Evolutionary conservation across 2,888 invertebrate species (phyloP), one percentile per base, ranked within the genome.

Genomic region (Molorchus minor): DNA sequence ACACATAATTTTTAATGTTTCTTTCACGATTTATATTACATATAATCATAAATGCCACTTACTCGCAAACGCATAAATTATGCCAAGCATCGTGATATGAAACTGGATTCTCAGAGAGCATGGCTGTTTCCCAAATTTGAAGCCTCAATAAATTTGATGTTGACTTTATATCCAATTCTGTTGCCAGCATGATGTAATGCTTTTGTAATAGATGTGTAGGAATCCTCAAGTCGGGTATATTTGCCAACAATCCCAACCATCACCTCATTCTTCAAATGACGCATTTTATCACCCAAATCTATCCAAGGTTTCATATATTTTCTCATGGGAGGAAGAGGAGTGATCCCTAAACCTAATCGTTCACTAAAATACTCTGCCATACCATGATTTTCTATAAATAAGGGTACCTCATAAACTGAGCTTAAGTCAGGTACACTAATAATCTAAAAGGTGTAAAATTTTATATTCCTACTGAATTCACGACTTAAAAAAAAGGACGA

Each of bases 141-240:
- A 0, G 98, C 94, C 76, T 97, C 96, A 62, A 98, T 93, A 75
- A 92, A 97, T 76, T 93, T 90, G 29, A 99, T 83, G 68, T 91
- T 90, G 0, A 98, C 84, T 80, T 91, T 93, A 70, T 91, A 91
- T 3, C 94, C 92, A 35, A 89, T 88, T 47, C 92, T 89, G 44
- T 96, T 87, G 0, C 95, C 88, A 0, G 99, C 94, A 79, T 99
- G 99, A 70, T 95, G 91, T 38, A 99, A 80, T 0, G 98, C 94
- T 82, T 99, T 98, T 0, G 91, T 91, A 0, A 99, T 93, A 0
- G 98, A 99, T 0, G 97, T 94, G 76, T 99, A 99, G 0, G 98
- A 91, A 82, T 99, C 99, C 76, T 95, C 92, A 10, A 98, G 82
- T 75, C 92, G 91, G 0, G 98, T 98, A 77, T 99, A 99, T 82